These are phyloP conservation scores for Chanos chanos DNA, from an alignment of 2,797 vertebrate species.

Conservation along the genomic window DNA sequence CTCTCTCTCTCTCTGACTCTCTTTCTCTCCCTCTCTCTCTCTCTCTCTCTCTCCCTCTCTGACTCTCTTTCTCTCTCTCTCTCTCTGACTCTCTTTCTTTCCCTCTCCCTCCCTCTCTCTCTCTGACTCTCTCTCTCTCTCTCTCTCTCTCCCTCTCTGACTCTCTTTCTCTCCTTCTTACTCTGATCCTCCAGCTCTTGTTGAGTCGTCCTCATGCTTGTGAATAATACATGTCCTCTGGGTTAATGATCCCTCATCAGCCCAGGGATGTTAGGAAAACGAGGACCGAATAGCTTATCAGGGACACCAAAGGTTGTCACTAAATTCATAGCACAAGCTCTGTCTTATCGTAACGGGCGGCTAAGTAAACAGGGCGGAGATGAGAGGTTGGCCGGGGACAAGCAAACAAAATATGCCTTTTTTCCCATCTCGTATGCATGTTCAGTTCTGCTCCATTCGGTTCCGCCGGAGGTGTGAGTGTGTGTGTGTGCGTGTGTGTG, in stretches of 20 bases:
- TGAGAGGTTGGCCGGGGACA: background rate
- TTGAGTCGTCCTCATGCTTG: constrained; percentile 28
- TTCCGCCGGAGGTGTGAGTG: too few relatives aligned
- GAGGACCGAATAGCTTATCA: background rate
- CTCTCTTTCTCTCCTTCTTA: too few relatives aligned
- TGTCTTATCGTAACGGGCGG: background rate
- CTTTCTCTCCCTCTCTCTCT: constrained; percentile 6
- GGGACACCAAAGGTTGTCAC: background rate
- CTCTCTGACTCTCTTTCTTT: too few relatives aligned
- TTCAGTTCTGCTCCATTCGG: too few relatives aligned
- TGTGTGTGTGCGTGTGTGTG: background rate
- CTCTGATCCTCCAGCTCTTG: background rate
- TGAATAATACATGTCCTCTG: constrained; percentile 33
- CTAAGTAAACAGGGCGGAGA: background rate
- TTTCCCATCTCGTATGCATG: too few relatives aligned
- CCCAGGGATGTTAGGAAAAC: background rate
- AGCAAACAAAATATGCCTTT: too few relatives aligned
- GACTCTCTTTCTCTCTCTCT: background rate
- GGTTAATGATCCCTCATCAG: constrained; percentile 22
- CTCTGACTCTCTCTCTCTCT: background rate
- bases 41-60: background rate
- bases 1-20: background rate
- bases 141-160: too few relatives aligned
- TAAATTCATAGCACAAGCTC: background rate
- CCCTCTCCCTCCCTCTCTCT: background rate